Conservation (phyloP, 2,888 invertebrate genomes). For the Lasius fuliginosus region DNA sequence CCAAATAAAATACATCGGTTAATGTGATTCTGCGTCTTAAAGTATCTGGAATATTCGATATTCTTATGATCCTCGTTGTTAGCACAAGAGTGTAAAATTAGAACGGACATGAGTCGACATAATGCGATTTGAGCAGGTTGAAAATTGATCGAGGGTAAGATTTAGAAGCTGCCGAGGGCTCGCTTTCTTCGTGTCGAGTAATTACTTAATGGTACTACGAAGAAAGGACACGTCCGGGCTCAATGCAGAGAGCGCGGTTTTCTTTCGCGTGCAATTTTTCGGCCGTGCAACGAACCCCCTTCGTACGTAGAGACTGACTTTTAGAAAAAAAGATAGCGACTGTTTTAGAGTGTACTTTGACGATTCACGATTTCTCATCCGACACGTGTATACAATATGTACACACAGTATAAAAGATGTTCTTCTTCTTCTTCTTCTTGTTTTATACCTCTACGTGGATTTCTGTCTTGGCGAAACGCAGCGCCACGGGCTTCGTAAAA, state of each 20-base stretch:
- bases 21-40: neutral
- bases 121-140: neutral
- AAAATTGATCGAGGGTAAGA: neutral
- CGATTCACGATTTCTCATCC: neutral
- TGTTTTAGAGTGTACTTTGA: neutral
- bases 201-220: slow-evolving; percentile 53
- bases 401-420: neutral
- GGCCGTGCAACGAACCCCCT: neutral
- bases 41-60: neutral
- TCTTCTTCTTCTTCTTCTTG: neutral
- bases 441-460: neutral
- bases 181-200: slow-evolving; percentile 8
- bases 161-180: neutral
- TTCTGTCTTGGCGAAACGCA: neutral
- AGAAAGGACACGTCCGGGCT: neutral
- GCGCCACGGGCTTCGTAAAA: neutral
- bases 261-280: slow-evolving; percentile 13
- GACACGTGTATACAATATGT: neutral
- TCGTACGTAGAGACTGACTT: neutral
- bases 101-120: neutral
- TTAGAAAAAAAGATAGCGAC: neutral
- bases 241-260: neutral
- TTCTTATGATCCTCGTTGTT: neutral
- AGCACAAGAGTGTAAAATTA: neutral
- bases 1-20: neutral